Percentiles rank a stretch among this genome's conserved stretches.
Evolutionary conservation across 2,113 vertebrate species (phyloP).

Genomic region (Paramormyrops kingsleyae): DNA sequence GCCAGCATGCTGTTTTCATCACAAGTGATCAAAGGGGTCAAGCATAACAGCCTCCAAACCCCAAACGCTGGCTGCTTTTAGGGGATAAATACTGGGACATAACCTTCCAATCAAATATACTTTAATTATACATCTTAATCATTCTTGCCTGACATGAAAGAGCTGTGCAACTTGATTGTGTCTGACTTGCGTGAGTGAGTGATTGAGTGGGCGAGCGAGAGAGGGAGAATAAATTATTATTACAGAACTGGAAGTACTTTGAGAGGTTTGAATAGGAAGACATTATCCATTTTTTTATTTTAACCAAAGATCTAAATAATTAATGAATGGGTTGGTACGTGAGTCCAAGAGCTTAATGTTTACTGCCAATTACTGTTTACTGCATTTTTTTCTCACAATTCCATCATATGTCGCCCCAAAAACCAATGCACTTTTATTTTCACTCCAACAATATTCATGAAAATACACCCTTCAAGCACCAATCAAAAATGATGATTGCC

Average conservation of each 20-base stretch:
- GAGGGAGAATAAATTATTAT: not conserved
- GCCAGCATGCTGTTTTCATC: slow-evolving; percentile 26
- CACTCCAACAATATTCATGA: not conserved
- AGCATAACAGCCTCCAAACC: not conserved
- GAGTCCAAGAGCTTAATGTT: not conserved
- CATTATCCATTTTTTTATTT: not conserved
- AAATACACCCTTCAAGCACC: not conserved
- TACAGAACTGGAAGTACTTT: not conserved
- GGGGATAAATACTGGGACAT: slow-evolving; percentile 15
- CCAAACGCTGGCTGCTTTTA: slow-evolving; percentile 6
- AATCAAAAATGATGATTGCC: not conserved
- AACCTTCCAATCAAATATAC: slow-evolving; percentile 19
- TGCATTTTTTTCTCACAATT: not conserved
- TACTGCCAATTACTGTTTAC: not conserved
- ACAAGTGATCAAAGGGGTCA: slow-evolving; percentile 31
- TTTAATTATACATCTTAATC: slow-evolving; percentile 24
- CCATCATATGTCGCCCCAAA: not conserved
- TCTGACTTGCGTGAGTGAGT: not conserved
- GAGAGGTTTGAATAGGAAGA: not conserved
- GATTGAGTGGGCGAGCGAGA: not conserved
- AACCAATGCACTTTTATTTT: not conserved
- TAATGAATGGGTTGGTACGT: not conserved
- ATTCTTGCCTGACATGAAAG: not conserved
- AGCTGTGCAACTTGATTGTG: not conserved
- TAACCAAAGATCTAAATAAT: not conserved